A percentile compares a stretch with the other conserved stretches of the same genome.
Conservation (phyloP, 2,888 invertebrate genomes). For the Epinotia demarniana region DNA sequence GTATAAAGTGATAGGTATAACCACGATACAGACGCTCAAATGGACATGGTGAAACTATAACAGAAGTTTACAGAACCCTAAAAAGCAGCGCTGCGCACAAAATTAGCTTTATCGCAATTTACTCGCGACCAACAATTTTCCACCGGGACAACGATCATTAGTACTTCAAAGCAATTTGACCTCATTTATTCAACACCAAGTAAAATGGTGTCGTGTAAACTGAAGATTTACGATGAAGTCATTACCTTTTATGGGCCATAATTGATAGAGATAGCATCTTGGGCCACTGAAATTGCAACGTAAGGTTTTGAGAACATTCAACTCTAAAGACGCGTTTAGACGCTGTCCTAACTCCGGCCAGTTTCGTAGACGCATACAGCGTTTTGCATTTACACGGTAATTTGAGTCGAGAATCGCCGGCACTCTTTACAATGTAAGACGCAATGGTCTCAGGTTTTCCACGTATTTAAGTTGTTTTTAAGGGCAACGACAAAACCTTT, state of each 20-base stretch:
- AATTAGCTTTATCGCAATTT: slow-evolving; percentile 42
- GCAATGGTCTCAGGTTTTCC: not conserved
- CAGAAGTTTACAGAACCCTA: not conserved
- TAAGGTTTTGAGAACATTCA: slow-evolving; percentile 74
- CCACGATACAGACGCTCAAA: no score
- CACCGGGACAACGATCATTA: slow-evolving; percentile 67
- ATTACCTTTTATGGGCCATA: slow-evolving; percentile 83
- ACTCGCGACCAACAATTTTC: slow-evolving; percentile 46
- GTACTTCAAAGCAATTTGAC: slow-evolving; percentile 71
- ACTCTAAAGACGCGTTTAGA: slow-evolving; percentile 63
- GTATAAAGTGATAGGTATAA: no score
- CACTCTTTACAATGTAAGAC: not conserved
- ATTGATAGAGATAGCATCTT: slow-evolving; percentile 83
- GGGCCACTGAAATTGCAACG: slow-evolving; percentile 79
- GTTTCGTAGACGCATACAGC: not conserved
- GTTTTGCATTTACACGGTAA: not conserved
- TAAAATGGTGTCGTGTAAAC: slow-evolving; percentile 80
- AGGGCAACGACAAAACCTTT: slow-evolving; percentile 67
- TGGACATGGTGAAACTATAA: not conserved
- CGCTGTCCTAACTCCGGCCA: not conserved
- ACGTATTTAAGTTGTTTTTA: not conserved
- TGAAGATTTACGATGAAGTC: slow-evolving; percentile 83
- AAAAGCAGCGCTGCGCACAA: slow-evolving; percentile 7
- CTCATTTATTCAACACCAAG: slow-evolving; percentile 80
- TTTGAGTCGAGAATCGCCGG: not conserved